These are phyloP conservation scores for Drosophila tripunctata DNA, from an alignment of 2,888 invertebrate genomes.

Conservation along the genomic window DNA sequence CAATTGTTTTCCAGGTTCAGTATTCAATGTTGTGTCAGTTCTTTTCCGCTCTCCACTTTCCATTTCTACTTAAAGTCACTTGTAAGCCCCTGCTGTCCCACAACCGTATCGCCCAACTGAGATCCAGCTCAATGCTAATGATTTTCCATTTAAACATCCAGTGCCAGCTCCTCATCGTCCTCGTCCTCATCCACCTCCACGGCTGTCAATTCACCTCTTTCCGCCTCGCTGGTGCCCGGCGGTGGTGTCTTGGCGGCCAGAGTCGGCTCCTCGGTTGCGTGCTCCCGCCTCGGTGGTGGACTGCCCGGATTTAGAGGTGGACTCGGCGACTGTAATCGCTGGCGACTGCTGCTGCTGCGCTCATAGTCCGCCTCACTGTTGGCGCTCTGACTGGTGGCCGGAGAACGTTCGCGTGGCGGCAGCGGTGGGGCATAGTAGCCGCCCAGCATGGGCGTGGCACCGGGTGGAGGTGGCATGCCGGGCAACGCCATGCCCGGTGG, in stretches of 20 bases:
- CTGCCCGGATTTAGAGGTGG: conserved; percentile 84
- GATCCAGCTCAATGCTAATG: conserved; percentile 54
- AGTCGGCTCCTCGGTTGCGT: conserved; percentile 26
- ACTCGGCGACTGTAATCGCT: conserved; percentile 77
- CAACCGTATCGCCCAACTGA: conserved; percentile 36
- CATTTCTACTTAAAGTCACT: neutral
- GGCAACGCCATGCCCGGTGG: conserved; percentile 78
- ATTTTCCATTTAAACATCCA: conserved; percentile 59
- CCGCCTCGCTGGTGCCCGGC: neutral
- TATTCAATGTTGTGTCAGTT: neutral
- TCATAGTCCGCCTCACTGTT: conserved; percentile 71
- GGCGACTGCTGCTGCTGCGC: conserved; percentile 68
- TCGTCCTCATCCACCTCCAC: conserved; percentile 29
- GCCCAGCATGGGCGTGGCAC: conserved; percentile 83
- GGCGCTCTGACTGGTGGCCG: conserved; percentile 71
- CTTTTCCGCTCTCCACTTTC: neutral
- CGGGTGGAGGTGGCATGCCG: conserved; percentile 72
- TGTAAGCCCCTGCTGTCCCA: neutral
- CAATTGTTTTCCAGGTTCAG: neutral
- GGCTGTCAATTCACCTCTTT: conserved; percentile 1
- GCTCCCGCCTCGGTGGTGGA: conserved; percentile 78
- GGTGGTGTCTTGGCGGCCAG: conserved; percentile 22
- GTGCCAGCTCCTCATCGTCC: conserved; percentile 52
- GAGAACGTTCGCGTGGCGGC: conserved; percentile 61
- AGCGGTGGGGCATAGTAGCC: conserved; percentile 85